Evolutionary conservation across 1,140 invertebrate genomes (phyloP), one percentile per base, ranked within the genome.

Genomic region (Drosophila rhopaloa): DNA sequence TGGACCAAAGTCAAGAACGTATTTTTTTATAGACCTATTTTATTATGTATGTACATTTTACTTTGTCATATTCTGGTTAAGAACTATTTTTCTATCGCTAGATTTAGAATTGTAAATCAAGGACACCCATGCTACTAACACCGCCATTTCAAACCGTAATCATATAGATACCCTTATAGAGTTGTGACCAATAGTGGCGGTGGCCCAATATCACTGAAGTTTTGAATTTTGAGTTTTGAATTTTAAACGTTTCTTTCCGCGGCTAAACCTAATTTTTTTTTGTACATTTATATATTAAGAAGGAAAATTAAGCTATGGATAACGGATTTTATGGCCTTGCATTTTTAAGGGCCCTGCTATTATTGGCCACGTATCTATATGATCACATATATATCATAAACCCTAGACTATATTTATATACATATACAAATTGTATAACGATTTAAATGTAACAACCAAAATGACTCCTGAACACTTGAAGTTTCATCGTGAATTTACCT

Each of bases 1-100:
- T 89, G 84, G 80, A 89, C 84, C 84, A 89, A 89, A 89, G 77
- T 89, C 66, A 84, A 81, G 60, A 84, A 89, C 84, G 80, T 89
- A 89, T 81, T 89, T 88, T 19, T 78, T 71, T 60, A 58, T 67
- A 70, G 44, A 71, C 27, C 32, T 47, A 27, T 35, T 43, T 19
- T 14, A 65, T 29, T 19, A 43, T 66, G 38, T n/a, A 41, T 70
- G 65, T 70, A 57, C 6, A 68, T 54, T 40, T 88, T 88, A 88
- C 55, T 76, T 89, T 75, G 68, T 80, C 51, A 81, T 81, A 78
- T 67, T 75, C 61, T 56, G 53, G 32, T 46, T 57, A 62, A 41
- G 65, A 38, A 54, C 35, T 67, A 79, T 88, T 89, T 88, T 78
- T 89, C 79, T 70, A 76, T 82, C 60, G 47, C 53, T 85, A 81